Conservation (phyloP, 2,113 vertebrate genomes). For the Microcebus murinus region DNA sequence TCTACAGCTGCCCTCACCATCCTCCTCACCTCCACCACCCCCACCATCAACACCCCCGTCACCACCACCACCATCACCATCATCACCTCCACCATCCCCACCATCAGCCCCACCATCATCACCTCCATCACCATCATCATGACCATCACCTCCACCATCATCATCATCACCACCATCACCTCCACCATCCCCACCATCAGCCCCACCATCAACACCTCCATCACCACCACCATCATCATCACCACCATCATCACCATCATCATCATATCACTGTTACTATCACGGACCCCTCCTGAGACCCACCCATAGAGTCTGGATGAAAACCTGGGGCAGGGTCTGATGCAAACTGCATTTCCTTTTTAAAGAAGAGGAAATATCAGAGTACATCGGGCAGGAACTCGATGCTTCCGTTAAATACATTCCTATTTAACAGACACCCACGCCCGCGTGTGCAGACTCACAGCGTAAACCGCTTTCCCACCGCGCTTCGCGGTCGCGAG, state of each 20-base stretch:
- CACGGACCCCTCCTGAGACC: not conserved
- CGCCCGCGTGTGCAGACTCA: not conserved
- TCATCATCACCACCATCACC: accelerated
- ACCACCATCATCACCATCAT: not conserved
- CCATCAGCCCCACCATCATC: accelerated
- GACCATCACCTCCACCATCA: accelerated
- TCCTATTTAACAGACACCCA: not conserved
- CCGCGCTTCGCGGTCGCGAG: not conserved
- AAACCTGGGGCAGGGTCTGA: not conserved
- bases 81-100: accelerated
- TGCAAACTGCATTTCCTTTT: not conserved
- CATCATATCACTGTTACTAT: not conserved
- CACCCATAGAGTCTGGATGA: not conserved
- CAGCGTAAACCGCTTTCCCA: not conserved
- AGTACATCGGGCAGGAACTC: not conserved
- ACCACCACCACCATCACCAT: accelerated
- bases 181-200: accelerated
- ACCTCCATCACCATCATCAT: accelerated
- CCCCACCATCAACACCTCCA: not conserved
- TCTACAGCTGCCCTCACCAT: not conserved
- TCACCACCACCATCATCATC: not conserved
- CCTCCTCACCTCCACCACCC: accelerated
- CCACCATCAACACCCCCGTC: accelerated
- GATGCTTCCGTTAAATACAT: not conserved
- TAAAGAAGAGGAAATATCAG: not conserved